These are phyloP conservation scores for Macaria notata DNA, from an alignment of 2,888 invertebrate genomes.

Conservation along the genomic window DNA sequence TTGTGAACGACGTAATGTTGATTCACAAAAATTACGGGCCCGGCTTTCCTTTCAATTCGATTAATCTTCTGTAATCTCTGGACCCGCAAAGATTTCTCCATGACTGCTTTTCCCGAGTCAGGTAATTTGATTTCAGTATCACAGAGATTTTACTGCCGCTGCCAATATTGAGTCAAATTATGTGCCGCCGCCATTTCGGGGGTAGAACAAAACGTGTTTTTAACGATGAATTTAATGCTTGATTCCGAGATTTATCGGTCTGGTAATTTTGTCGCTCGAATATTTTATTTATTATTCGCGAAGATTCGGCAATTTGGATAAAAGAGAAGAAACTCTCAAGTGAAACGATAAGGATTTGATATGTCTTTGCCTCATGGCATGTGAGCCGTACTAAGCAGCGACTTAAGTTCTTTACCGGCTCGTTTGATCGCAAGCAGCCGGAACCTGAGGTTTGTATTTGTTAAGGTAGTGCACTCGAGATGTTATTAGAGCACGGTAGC, in stretches of 20 bases:
- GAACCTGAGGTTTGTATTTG: slow-evolving; percentile 32
- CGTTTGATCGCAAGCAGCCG: slow-evolving; percentile 1
- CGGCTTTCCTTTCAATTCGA: slow-evolving; percentile 34
- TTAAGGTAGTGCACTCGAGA: slow-evolving; percentile 34
- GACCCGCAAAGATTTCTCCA: slow-evolving; percentile 36
- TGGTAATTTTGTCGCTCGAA: slow-evolving; percentile 33
- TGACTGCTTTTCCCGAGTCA: slow-evolving; percentile 33
- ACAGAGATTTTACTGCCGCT: slow-evolving; percentile 32
- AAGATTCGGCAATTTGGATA: slow-evolving; percentile 20
- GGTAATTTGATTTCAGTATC: slow-evolving; percentile 37
- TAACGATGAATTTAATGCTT: slow-evolving; percentile 32
- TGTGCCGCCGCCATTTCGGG: slow-evolving; percentile 17
- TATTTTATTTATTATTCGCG: slow-evolving; percentile 25
- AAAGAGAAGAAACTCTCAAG: slow-evolving; percentile 4
- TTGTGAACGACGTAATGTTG: slow-evolving; percentile 33
- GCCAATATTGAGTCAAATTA: slow-evolving; percentile 28
- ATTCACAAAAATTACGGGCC: slow-evolving; percentile 34
- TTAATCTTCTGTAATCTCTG: slow-evolving; percentile 35
- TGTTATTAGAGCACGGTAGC: slow-evolving; percentile 41
- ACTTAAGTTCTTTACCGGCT: neutral
- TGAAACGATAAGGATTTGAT: neutral
- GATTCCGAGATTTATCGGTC: slow-evolving; percentile 37
- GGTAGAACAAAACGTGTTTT: slow-evolving; percentile 27
- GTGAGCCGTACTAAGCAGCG: too few relatives aligned
- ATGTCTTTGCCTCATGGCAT: too few relatives aligned